phyloP scores from a whole-genome alignment of 2,888 invertebrate species.

The Epinotia bilunana region DNA sequence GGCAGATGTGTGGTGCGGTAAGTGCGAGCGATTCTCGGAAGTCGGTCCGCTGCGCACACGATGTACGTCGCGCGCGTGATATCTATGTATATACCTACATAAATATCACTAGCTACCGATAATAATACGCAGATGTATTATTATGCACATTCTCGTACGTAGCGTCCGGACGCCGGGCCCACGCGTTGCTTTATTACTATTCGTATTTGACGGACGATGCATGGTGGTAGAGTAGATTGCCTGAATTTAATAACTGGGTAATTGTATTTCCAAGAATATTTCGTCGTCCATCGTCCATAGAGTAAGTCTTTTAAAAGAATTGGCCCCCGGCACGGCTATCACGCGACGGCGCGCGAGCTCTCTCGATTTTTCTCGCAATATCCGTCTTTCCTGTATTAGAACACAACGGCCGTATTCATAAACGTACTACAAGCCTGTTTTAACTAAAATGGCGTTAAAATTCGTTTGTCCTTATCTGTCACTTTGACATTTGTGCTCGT shows the following conservation, averaged over 20 bases:
- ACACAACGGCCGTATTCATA: too few relatives aligned
- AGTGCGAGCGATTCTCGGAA: slow-evolving; percentile 67
- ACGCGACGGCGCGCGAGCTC: too few relatives aligned
- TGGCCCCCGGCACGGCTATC: too few relatives aligned
- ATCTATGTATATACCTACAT: neutral
- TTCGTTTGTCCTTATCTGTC: too few relatives aligned
- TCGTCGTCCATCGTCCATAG: too few relatives aligned
- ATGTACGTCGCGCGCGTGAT: slow-evolving; percentile 64
- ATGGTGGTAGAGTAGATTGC: neutral
- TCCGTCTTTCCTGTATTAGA: too few relatives aligned
- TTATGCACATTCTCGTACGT: slow-evolving; percentile 20
- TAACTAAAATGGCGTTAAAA: too few relatives aligned
- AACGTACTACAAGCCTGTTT: too few relatives aligned
- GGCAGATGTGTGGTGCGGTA: slow-evolving; percentile 80
- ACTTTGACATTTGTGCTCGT: too few relatives aligned
- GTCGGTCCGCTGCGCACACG: slow-evolving; percentile 61
- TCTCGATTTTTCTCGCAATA: too few relatives aligned
- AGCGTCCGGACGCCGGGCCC: slow-evolving; percentile 6
- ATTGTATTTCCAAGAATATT: too few relatives aligned
- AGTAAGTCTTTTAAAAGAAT: too few relatives aligned
- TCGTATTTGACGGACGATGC: neutral
- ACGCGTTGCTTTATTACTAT: neutral
- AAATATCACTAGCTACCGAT: slow-evolving; percentile 47
- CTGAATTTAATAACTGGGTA: slow-evolving; percentile 53
- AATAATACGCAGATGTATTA: slow-evolving; percentile 50